Conservation (phyloP, 1,140 invertebrate species). For the Heliconius himera region DNA sequence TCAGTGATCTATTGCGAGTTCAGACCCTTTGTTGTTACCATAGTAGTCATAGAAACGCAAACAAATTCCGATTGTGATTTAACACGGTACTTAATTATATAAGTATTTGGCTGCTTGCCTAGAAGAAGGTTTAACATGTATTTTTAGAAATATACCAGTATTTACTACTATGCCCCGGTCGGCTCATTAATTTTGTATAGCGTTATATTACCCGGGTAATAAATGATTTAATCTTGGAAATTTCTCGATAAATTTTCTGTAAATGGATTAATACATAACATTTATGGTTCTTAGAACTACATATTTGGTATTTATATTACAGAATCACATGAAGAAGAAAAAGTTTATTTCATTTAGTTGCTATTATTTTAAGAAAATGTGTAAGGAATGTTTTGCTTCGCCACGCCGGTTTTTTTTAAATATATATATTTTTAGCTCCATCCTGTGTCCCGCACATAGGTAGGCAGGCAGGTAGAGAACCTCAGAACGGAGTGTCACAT, state of each 20-base stretch:
- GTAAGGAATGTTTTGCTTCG: no score
- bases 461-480: no score
- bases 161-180: constrained; percentile 19
- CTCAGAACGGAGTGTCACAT: no score
- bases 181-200: constrained; percentile 15
- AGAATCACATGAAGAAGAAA: no score
- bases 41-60: constrained; percentile 48
- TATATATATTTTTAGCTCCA: no score
- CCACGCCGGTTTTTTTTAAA: no score
- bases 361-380: no score
- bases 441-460: no score
- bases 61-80: constrained; percentile 42
- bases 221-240: not conserved
- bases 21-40: constrained; percentile 55
- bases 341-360: no score
- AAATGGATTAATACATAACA: no score
- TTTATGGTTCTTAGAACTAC: no score
- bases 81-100: constrained; percentile 33
- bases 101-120: constrained; percentile 30
- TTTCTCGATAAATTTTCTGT: not conserved
- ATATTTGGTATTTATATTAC: not conserved
- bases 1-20: not conserved
- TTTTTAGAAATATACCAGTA: constrained; percentile 20
- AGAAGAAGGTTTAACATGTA: constrained; percentile 22
- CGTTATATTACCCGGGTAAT: not conserved